Base-by-base conservation (phyloP, 2,888 invertebrate species). In the Caenorhabditis doughertyi region DNA sequence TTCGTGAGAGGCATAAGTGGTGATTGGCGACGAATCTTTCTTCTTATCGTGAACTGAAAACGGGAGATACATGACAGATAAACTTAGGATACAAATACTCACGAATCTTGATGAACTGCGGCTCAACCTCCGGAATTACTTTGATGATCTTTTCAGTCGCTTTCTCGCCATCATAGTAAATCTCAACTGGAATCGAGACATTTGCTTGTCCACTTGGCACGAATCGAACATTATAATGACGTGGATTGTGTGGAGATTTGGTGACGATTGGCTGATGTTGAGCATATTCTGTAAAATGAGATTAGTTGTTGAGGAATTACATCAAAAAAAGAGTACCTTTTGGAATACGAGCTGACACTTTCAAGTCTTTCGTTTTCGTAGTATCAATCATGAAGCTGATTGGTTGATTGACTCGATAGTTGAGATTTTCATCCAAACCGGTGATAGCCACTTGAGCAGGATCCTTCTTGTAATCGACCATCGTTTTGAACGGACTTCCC, bases 401-500 rank as follows among this genome's bases (percentile, higher is more conserved):
- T 3, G 84, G 83, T 21, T 81, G 65, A 25, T 84, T 84, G 32
- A 77, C 53, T 21, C 79, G 76, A 29, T 60, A 72, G 2, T 56
- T 58, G 4, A 32, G 56, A n/a, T n/a, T n/a, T 11, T 79, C 58
- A 18, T 85, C 85, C 29, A 88, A 56, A n/a, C 87, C 87, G 5
- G 29, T 25, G 2, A 88, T 84, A 4, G 27, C 47, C 21, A 87
- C 73, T 35, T 51, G 42, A n/a, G 67, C 44, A 2, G 81, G 79
- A 53, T 85, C 81, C 64, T 77, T 79, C 16, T 83, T 81, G 55
- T 87, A 77, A 27, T 88, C 88, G 7, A 83, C 87, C 16, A 55
- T 9, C 4, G 79, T 74, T 29, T 70, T 70, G 85, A 87, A 88
- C 8, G 88, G 88, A n/a, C 85, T 85, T 29, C 87, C 86, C 9